Base-by-base conservation (phyloP, 2,888 invertebrate genomes). In the Microctonus brassicae region DNA sequence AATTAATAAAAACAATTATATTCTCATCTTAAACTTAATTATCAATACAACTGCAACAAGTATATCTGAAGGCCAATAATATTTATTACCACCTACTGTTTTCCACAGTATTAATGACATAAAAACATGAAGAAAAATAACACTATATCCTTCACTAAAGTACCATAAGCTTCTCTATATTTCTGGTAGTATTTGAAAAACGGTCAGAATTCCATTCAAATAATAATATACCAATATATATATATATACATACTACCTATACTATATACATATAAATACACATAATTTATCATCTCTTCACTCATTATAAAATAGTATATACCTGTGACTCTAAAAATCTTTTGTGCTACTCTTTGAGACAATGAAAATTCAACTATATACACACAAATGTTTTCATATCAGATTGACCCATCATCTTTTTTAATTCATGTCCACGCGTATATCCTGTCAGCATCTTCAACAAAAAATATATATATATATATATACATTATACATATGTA, bases 371-470 rank as follows among this genome's bases (percentile, higher is more conserved):
- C 47, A 7, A 13, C 61, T 78, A 75, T 64, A 72, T 78, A 78
- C 80, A 78, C 80, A 84, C 84, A 82, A 84, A 80, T 84, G 83
- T 84, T 83, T 82, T 82, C 83, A 73, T 85, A 83, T 84, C 85
- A 83, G 84, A 85, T 85, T 84, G 84, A 83, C 85, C 84, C 83
- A 84, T 85, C 85, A 83, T 85, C 84, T 39, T 58, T 24, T 13
- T 47, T 29, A 10, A 58, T 34, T 73, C 77, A 39, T 42, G 62
- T 61, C 42, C 39, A 20, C 58, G 20, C 17, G 11, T 26, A n/a
- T n/a, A 39, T 24, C 22, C 10, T 26, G 26, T 0, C 26, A 22
- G 13, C 13, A 26, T 57, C 3, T 5, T n/a, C 13, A 11, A 4
- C 9, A 64, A 22, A 29, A 11, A 22, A 20, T 11, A 10, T 26